Percentiles rank a stretch among this genome's conserved stretches.
These are phyloP conservation scores for Tapirus indicus DNA, from an alignment of 2,797 vertebrate genomes.

Conservation along the genomic window DNA sequence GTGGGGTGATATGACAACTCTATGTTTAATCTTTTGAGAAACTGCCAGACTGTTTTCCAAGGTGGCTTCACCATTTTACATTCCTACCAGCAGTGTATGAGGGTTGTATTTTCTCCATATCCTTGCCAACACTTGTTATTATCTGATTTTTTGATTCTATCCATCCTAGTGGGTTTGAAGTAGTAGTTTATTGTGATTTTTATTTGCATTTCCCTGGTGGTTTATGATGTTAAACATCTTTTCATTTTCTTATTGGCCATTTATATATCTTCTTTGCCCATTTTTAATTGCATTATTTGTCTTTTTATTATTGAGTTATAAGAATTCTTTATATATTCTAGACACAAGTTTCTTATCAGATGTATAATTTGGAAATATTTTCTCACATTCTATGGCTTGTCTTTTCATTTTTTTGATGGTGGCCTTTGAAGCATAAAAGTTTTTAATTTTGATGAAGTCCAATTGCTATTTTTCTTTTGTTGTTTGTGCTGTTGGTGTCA, in stretches of 20 bases:
- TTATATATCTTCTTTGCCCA: neutral
- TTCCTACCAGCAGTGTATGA: neutral
- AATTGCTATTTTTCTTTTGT: neutral
- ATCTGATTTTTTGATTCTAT: conserved; percentile 24
- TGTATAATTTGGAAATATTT: neutral
- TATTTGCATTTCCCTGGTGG: neutral
- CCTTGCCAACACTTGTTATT: neutral
- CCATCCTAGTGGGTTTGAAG: neutral
- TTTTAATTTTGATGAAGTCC: neutral
- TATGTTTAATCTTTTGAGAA: neutral
- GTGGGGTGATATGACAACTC: neutral
- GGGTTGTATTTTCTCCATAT: neutral
- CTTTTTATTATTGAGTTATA: conserved; percentile 22
- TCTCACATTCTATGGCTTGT: neutral
- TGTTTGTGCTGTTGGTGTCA: neutral
- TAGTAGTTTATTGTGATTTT: conserved; percentile 15
- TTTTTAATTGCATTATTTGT: conserved; percentile 43
- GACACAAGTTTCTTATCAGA: neutral
- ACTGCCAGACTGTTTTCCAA: neutral
- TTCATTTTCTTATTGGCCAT: conserved; percentile 29
- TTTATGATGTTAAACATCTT: neutral
- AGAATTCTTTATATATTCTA: conserved; percentile 47
- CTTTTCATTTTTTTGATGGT: conserved; percentile 10
- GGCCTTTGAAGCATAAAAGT: neutral
- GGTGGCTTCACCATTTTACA: neutral